A percentile compares a stretch with the other conserved stretches of the same genome.
These are phyloP conservation scores for Bombus turneri DNA, from an alignment of 1,140 invertebrate genomes.

Conservation along the genomic window DNA sequence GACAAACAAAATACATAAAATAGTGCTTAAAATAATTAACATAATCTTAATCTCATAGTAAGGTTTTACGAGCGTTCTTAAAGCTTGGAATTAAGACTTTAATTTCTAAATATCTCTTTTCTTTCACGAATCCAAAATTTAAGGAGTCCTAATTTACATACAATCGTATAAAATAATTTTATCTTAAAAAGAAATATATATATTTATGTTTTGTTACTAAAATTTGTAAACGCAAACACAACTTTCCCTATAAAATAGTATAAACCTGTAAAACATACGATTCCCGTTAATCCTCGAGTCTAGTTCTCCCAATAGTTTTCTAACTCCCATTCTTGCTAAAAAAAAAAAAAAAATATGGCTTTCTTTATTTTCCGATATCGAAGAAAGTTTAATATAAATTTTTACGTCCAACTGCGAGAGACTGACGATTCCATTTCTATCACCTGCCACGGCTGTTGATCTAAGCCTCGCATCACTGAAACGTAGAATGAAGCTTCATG, in stretches of 20 bases:
- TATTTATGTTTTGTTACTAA: no score
- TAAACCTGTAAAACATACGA: neutral
- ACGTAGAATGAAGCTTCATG: no score
- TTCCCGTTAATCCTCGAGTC: neutral
- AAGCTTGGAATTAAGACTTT: neutral
- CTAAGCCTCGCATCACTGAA: no score
- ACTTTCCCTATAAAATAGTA: neutral
- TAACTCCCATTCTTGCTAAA: no score
- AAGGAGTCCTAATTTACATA: neutral
- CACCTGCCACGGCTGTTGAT: no score
- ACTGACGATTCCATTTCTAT: no score
- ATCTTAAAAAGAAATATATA: neutral
- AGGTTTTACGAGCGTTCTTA: neutral
- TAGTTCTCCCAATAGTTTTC: neutral
- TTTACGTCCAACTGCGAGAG: no score
- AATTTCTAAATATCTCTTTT: neutral
- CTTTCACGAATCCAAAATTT: neutral
- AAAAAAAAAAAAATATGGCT: no score
- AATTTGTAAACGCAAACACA: neutral
- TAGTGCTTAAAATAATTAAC: slow-evolving; percentile 3
- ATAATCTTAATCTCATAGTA: slow-evolving; percentile 3
- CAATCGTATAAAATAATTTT: neutral
- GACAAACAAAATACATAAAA: neutral
- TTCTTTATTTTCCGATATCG: no score
- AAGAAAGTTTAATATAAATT: no score